Base-by-base conservation (phyloP, 1,140 invertebrate genomes). In the Neodiprion lecontei region DNA sequence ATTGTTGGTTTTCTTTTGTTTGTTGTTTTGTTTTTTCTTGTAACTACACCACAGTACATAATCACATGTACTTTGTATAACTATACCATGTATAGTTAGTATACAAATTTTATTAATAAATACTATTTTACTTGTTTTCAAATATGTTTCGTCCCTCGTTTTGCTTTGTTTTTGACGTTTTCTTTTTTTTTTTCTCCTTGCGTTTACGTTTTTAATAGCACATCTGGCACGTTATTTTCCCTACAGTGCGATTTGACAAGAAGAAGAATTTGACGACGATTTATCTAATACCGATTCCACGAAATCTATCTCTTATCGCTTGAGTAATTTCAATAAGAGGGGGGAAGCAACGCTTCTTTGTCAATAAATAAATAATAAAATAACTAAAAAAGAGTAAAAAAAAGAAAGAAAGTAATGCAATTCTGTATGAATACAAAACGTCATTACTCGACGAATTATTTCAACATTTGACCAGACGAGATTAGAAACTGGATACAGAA, bases 1-100 rank as follows among this genome's bases (percentile, higher is more conserved):
- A 86, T 83, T 40, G 28, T 40, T 40, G 28, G 11, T 67, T 77
- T 76, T 75, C 7, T 65, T 17, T 14, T 72, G 10, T 21, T 11
- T 23, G 40, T 66, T 48, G 65, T 47, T 28, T 40, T n/a, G 67
- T 67, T 67, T 72, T 11, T 66, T 71, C n/a, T 49, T 50, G 11
- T 53, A 71, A 49, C 50, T 67, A 67, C 50, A 67, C 53, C 40
- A 17, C 67, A 67, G 61, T 49, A 47, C 47, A 72, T 61, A 67
- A 66, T 11, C 66, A 72, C 47, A n/a, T 66, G 72, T 72, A 67
- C 53, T 53, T 72, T 67, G 12, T 48, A 7, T 67, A 40, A 65
- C 11, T 17, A 12, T 21, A 72, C 48, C 50, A 8, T 67, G 68
- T 5, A 72, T 40, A 14, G 9, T 17, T 67, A 65, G 49, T 5